These are phyloP conservation scores for Bolinopsis microptera DNA, from an alignment of 37 sponge, comb jelly and placozoan species.

Conservation along the genomic window DNA sequence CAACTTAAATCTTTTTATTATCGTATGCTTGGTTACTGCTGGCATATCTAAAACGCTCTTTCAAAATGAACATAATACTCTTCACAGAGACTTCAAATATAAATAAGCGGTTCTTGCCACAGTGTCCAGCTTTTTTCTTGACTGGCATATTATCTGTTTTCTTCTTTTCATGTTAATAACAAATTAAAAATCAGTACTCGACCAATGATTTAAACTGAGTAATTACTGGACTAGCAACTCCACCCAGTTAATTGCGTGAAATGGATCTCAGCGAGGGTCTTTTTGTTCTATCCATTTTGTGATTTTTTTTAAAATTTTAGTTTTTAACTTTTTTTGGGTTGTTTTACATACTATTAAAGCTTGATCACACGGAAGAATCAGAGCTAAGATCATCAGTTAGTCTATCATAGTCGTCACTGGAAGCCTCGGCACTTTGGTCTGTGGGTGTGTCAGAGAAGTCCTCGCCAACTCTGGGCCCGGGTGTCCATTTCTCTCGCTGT, in stretches of 20 bases:
- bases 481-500: background rate
- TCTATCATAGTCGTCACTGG: background rate
- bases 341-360: background rate
- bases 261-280: background rate
- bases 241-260: background rate
- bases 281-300: conserved; percentile 17
- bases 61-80: background rate
- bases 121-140: background rate
- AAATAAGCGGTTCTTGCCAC: background rate
- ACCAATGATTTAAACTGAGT: background rate
- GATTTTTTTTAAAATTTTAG: background rate
- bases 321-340: conserved; percentile 46
- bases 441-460: background rate
- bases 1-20: background rate
- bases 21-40: background rate
- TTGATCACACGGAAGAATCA: conserved; percentile 42
- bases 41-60: background rate
- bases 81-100: background rate
- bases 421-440: conserved; percentile 43
- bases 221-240: background rate
- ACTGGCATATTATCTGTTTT: background rate
- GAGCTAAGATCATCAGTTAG: conserved; percentile 22
- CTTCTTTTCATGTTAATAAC: background rate
- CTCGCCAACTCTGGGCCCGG: background rate
- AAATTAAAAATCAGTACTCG: background rate